These are phyloP conservation scores for Ceyx margarethae DNA, from an alignment of 2,113 vertebrate genomes.

Conservation along the genomic window DNA sequence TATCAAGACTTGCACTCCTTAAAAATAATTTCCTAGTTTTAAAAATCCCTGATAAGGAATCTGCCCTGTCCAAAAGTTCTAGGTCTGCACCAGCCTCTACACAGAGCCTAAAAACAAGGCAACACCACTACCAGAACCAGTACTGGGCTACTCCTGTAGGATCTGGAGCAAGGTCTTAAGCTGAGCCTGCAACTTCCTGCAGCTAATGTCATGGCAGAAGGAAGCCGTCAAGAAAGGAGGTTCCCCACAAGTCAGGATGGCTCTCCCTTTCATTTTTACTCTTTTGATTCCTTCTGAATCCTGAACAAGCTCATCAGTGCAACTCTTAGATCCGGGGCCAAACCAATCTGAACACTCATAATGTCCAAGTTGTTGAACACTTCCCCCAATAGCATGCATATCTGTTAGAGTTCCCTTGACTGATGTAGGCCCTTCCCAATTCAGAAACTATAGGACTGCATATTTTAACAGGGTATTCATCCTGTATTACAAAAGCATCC, in stretches of 20 bases:
- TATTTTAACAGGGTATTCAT: slow-evolving; percentile 52
- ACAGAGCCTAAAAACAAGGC: background rate
- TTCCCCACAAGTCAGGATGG: fast-evolving
- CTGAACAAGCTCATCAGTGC: background rate
- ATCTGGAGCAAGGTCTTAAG: background rate
- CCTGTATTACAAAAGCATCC: slow-evolving; percentile 5
- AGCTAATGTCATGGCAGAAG: background rate
- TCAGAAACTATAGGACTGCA: slow-evolving; percentile 21
- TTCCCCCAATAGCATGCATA: background rate
- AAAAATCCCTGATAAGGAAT: background rate
- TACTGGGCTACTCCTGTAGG: background rate
- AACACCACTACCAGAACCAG: background rate
- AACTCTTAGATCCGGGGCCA: background rate
- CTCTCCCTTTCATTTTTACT: background rate
- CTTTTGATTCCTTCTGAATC: background rate
- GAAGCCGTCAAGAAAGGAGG: background rate
- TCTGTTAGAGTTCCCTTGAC: slow-evolving; percentile 6
- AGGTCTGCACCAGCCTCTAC: background rate
- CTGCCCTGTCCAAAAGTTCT: background rate
- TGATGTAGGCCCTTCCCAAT: background rate
- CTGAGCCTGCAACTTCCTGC: background rate
- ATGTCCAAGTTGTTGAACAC: background rate
- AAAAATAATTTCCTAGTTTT: background rate
- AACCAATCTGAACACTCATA: background rate
- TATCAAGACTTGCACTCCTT: background rate